Evolutionary conservation across 2,888 invertebrate species (phyloP), one percentile per base, ranked within the genome.

Genomic region (Anoplius nigerrimus): DNA sequence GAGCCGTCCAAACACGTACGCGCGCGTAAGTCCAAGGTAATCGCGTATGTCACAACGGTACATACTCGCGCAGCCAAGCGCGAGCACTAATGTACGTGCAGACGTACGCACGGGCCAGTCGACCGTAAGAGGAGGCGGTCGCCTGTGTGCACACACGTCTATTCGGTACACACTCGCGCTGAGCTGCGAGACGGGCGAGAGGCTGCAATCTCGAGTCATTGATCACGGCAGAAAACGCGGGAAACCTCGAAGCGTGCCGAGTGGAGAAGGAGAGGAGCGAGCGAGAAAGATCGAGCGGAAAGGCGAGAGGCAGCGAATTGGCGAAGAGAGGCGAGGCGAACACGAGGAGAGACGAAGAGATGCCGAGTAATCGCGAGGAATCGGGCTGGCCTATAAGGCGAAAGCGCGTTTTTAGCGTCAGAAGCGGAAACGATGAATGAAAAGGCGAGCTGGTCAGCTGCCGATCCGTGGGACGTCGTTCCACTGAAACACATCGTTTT

Each of bases 41-140:
- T 86, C 86, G 80, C 83, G 84, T 87, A 84, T 87, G 85, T 87
- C 86, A 84, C 86, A 87, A 87, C 78, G 79, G 62, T 6, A 6
- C 34, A 65, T 66, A 67, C 71, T 63, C 70, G 75, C 34, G 34
- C 34, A 34, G 34, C 11, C 34, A 34, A 60, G 65, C 58, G 53
- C 68, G 55, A 48, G 64, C 62, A 34, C 34, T 34, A 34, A 34
- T 56, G 60, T 57, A 46, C 64, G 57, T 57, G 27, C 61, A 62
- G 57, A 34, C 61, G 65, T 18, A 48, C 18, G 52, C 43, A 53
- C 56, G 56, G 20, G 16, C 27, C 20, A 56, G 48, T 18, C 16
- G 16, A 20, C 16, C 48, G 48, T 48, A 48, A 18, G 20, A 20
- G 48, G 48, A 48, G 16, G 34, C 11, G 34, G 8, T 34, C 34